Conservation (phyloP, 2,797 vertebrate species). For the Anguilla anguilla region DNA sequence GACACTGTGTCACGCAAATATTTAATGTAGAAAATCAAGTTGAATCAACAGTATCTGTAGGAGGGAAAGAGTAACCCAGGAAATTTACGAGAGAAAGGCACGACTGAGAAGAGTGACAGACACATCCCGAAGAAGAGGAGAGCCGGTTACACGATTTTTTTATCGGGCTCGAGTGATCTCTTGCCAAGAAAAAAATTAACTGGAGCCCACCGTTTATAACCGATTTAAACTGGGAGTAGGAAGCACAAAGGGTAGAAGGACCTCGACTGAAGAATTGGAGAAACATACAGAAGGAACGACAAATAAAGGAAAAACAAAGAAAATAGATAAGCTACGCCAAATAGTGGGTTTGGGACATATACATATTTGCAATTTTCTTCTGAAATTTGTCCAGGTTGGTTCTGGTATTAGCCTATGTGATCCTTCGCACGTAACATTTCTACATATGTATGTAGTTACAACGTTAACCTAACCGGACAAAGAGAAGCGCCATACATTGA, state of each 20-base stretch:
- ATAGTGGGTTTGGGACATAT: neutral
- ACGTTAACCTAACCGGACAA: conserved; percentile 69
- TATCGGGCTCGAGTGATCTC: conserved; percentile 26
- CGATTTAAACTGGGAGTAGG: conserved; percentile 18
- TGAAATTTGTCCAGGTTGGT: conserved; percentile 8
- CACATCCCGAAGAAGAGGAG: conserved; percentile 19
- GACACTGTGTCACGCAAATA: conserved; percentile 2
- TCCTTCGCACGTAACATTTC: conserved; percentile 15
- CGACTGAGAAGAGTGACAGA: conserved; percentile 10
- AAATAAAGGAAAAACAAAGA: conserved; percentile 28
- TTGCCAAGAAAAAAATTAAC: conserved; percentile 23
- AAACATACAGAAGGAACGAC: conserved; percentile 7
- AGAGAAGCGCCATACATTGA: conserved; percentile 70
- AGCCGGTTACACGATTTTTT: conserved; percentile 27
- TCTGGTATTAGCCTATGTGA: conserved; percentile 3
- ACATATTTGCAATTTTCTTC: neutral
- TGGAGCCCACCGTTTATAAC: neutral
- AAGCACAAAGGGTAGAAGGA: neutral
- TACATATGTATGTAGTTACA: conserved; percentile 51
- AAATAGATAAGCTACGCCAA: neutral
- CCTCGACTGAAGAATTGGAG: conserved; percentile 1
- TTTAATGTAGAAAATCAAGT: conserved; percentile 16
- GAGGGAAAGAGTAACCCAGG: neutral
- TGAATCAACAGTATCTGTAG: neutral
- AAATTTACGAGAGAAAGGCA: conserved; percentile 24